Evolutionary conservation across 2,888 invertebrate species (phyloP).

Genomic region (Papilio protenor): DNA sequence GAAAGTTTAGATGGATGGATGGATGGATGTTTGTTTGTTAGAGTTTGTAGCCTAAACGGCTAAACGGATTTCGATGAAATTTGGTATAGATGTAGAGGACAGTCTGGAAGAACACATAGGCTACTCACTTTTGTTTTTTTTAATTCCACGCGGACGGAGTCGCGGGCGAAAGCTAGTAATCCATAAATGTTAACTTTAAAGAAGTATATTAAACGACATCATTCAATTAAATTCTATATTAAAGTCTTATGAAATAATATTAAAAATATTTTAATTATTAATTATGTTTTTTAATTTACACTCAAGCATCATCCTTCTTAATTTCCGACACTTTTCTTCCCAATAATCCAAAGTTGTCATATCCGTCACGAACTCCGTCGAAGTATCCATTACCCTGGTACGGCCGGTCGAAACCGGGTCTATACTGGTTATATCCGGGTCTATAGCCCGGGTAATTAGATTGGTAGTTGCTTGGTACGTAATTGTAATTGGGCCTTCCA

Average conservation of each 20-base stretch:
- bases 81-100: too few species aligned
- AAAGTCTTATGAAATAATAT: constrained; percentile 7
- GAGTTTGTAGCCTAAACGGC: too few species aligned
- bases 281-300: constrained; percentile 41
- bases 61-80: too few species aligned
- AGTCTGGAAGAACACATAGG: too few species aligned
- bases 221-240: constrained; percentile 7
- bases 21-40: too few species aligned
- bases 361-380: constrained; percentile 66
- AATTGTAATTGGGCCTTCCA: constrained; percentile 48
- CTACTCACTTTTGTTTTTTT: too few species aligned
- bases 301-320: constrained; percentile 59
- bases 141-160: too few species aligned
- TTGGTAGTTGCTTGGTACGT: constrained; percentile 43
- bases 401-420: constrained; percentile 54
- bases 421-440: constrained; percentile 52
- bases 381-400: constrained; percentile 65
- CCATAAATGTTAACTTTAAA: background rate
- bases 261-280: constrained; percentile 11
- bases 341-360: constrained; percentile 65
- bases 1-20: too few species aligned
- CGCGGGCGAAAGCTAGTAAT: too few species aligned
- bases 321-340: constrained; percentile 67
- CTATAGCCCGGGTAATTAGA: constrained; percentile 57
- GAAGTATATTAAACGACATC: background rate